Base-by-base conservation (phyloP, 1,140 invertebrate species). In the Pseudomyrmex concolor region DNA sequence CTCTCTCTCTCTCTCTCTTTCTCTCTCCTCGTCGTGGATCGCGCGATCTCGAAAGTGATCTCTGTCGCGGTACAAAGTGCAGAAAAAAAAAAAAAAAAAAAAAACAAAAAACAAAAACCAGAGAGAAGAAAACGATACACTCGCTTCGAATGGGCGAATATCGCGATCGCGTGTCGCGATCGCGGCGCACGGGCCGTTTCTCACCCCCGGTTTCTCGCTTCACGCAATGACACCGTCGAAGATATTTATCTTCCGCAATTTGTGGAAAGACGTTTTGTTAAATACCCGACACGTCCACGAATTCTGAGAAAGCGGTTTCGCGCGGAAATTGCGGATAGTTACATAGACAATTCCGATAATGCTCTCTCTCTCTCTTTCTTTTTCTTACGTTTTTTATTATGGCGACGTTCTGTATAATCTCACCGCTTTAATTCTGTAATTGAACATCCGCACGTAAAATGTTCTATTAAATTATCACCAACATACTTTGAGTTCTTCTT, bases 101-200 rank as follows among this genome's bases (percentile, higher is more conserved):
- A 57, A 12, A 19, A n/a, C n/a, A n/a, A n/a, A 48, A 13, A 48
- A 13, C 7, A 68, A 25, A 57, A 12, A 19, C 34, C 34, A 34
- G 5, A 34, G 34, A 64, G 15, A 64, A 13, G 2, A 7, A 15
- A 59, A 34, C 34, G 43, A 71, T 43, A 25, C 12, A 34, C 71
- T 62, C 45, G 54, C 64, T 66, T 17, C n/a, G 54, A 8, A 43
- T n/a, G 54, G 34, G n/a, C 22, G 22, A 71, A 50, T 50, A 80
- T 80, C 22, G 64, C 51, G 76, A 78, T 78, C 54, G 76, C 66
- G 76, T 70, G 64, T 50, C 64, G 54, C 54, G 76, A 70, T 78
- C 54, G 54, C 51, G 43, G 43, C 19, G 19, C 66, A 50, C 3
- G 43, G 12, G 12, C 12, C 43, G 43, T 80, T 80, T 80, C 71